Conservation (phyloP, 2,888 invertebrate species). For the Heliconius aoede region DNA sequence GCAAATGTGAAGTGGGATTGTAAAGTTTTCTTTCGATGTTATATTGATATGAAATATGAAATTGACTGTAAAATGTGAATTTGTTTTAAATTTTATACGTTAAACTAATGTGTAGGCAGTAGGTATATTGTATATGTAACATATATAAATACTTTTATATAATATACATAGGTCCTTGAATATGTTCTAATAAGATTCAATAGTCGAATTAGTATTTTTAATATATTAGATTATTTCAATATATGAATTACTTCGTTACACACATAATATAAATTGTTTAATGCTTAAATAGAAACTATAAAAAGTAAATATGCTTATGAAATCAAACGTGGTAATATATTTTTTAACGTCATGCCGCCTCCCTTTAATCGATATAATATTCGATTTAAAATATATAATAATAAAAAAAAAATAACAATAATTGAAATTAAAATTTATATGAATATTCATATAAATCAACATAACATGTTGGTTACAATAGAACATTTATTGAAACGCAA, state of each 20-base stretch:
- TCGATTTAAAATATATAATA: slow-evolving; percentile 42
- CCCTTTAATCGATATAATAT: slow-evolving; percentile 53
- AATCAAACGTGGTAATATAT: slow-evolving; percentile 7
- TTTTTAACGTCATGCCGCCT: slow-evolving; percentile 54
- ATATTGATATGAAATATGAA: slow-evolving; percentile 60
- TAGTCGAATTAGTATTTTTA: no score
- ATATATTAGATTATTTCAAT: no score
- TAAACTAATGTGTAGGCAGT: background rate
- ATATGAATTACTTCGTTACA: no score
- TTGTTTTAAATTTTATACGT: background rate
- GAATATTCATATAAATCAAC: slow-evolving; percentile 84
- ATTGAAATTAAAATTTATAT: slow-evolving; percentile 68
- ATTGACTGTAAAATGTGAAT: slow-evolving; percentile 33
- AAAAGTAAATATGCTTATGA: background rate
- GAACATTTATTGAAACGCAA: slow-evolving; percentile 77
- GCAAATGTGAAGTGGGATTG: slow-evolving; percentile 17
- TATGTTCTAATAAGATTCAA: no score
- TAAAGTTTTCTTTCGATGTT: slow-evolving; percentile 54
- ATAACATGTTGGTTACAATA: slow-evolving; percentile 71
- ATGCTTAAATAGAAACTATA: background rate
- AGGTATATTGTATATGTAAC: background rate
- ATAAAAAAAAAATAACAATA: slow-evolving; percentile 49
- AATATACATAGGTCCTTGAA: background rate
- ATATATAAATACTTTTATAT: background rate
- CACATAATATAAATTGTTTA: no score